Evolutionary conservation across 2,888 invertebrate genomes (phyloP).

Genomic region (Perdita meconis): DNA sequence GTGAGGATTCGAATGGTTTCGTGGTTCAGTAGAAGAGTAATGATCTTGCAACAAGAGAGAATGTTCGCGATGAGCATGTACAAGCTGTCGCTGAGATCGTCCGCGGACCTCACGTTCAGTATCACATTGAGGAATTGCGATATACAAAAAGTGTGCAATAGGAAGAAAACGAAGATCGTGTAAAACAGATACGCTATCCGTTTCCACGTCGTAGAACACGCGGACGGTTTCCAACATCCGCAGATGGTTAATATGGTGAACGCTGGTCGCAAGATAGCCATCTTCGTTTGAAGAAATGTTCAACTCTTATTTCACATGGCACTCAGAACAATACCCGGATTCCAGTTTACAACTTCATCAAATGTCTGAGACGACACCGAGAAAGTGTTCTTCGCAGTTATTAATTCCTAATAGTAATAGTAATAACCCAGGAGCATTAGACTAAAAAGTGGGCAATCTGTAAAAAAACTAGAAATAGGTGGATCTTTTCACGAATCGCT

Average conservation of each 20-base stretch:
- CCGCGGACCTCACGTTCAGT: constrained; percentile 31
- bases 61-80: constrained; percentile 43
- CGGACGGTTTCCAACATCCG: constrained; percentile 43
- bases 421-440: too few relatives aligned
- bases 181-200: constrained; percentile 19
- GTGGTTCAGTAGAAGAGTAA: constrained; percentile 24
- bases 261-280: constrained; percentile 34
- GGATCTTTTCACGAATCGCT: too few relatives aligned
- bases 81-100: constrained; percentile 46
- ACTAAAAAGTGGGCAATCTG: too few relatives aligned
- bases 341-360: too few relatives aligned
- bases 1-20: constrained; percentile 4
- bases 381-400: too few relatives aligned
- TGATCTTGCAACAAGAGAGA: constrained; percentile 41
- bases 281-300: not conserved
- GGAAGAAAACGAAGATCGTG: constrained; percentile 20
- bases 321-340: too few relatives aligned
- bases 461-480: too few relatives aligned
- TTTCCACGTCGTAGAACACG: not conserved
- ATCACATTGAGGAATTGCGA: constrained; percentile 47
- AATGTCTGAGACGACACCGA: too few relatives aligned
- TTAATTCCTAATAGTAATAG: too few relatives aligned
- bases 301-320: not conserved
- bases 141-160: constrained; percentile 20
- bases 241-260: constrained; percentile 35